These are phyloP conservation scores for Elephantulus edwardii DNA, from an alignment of 2,113 vertebrate species.

Conservation along the genomic window DNA sequence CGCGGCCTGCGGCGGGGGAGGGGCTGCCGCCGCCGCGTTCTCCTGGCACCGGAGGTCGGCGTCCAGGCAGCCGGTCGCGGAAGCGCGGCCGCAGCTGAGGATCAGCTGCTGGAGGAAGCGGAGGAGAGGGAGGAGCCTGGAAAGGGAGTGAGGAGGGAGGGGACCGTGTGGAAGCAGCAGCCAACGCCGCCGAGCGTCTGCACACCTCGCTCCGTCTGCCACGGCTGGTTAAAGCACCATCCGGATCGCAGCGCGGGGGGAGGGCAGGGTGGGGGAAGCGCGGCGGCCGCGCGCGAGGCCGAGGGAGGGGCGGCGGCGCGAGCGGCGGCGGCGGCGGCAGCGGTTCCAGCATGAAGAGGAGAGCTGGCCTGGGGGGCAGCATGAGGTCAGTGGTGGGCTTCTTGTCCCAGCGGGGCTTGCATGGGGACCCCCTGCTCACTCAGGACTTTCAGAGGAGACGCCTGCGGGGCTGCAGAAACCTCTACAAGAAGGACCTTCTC, in stretches of 20 bases:
- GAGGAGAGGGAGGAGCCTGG: constrained; percentile 38
- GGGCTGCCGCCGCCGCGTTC: background rate
- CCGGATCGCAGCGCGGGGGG: constrained; percentile 78
- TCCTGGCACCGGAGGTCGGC: constrained; percentile 25
- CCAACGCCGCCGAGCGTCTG: constrained; percentile 72
- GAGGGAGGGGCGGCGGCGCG: constrained; percentile 76
- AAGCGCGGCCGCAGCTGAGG: constrained; percentile 78
- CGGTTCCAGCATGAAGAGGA: constrained; percentile 88
- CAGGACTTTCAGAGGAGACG: constrained; percentile 96
- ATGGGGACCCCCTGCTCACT: constrained; percentile 93
- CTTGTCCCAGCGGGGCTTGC: constrained; percentile 93
- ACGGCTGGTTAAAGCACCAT: constrained; percentile 84
- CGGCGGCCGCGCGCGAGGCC: constrained; percentile 72
- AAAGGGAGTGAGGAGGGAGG: constrained; percentile 33
- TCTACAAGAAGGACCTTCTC: constrained; percentile 96
- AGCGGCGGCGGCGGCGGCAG: constrained; percentile 62
- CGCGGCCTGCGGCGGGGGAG: background rate
- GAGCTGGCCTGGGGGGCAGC: constrained; percentile 88
- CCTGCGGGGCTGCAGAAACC: constrained; percentile 93
- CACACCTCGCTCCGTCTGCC: constrained; percentile 81
- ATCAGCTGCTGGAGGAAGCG: constrained; percentile 84
- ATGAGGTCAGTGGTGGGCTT: constrained; percentile 97
- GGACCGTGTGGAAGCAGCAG: constrained; percentile 83
- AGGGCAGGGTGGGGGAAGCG: constrained; percentile 54
- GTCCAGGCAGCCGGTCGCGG: constrained; percentile 61